A percentile compares a stretch with the other conserved stretches of the same genome.
phyloP scores from a whole-genome alignment of 2,888 invertebrate genomes.

The Coremacera marginata region DNA sequence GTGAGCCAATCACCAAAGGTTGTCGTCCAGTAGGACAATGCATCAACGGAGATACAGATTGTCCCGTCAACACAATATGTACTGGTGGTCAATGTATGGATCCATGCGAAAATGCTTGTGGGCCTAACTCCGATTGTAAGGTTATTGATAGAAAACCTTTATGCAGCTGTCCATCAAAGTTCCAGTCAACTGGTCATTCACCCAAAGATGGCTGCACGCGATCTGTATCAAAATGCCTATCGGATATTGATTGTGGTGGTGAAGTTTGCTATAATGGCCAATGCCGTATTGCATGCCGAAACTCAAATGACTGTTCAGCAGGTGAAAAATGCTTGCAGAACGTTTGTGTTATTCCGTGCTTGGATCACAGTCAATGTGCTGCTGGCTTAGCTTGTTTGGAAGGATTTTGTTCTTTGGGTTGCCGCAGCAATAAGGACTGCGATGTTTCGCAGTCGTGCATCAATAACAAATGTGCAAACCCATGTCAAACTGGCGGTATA shows the following conservation, averaged over 20 bases:
- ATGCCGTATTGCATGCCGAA: conserved; percentile 85
- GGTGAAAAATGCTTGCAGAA: conserved; percentile 85
- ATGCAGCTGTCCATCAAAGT: conserved; percentile 84
- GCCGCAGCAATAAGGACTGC: conserved; percentile 87
- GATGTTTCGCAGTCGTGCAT: conserved; percentile 82
- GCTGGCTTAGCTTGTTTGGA: conserved; percentile 83
- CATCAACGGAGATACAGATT: conserved; percentile 79
- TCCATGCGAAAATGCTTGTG: conserved; percentile 86
- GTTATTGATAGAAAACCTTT: conserved; percentile 81
- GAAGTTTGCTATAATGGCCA: conserved; percentile 86
- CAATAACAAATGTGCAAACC: conserved; percentile 86
- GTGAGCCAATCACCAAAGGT: conserved; percentile 82
- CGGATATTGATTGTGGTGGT: conserved; percentile 82
- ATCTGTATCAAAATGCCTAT: conserved; percentile 75
- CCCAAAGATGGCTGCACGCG: conserved; percentile 81
- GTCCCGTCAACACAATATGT: conserved; percentile 82
- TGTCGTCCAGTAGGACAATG: conserved; percentile 85
- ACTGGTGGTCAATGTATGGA: conserved; percentile 80
- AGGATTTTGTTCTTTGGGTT: conserved; percentile 85
- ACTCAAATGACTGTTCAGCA: conserved; percentile 80
- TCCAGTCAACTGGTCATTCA: conserved; percentile 76
- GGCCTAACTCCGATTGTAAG: conserved; percentile 84
- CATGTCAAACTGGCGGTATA: conserved; percentile 80
- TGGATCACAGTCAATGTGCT: conserved; percentile 84
- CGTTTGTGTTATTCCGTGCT: conserved; percentile 84